These are phyloP conservation scores for Podiceps cristatus DNA, from an alignment of 2,113 vertebrate genomes.

Conservation along the genomic window DNA sequence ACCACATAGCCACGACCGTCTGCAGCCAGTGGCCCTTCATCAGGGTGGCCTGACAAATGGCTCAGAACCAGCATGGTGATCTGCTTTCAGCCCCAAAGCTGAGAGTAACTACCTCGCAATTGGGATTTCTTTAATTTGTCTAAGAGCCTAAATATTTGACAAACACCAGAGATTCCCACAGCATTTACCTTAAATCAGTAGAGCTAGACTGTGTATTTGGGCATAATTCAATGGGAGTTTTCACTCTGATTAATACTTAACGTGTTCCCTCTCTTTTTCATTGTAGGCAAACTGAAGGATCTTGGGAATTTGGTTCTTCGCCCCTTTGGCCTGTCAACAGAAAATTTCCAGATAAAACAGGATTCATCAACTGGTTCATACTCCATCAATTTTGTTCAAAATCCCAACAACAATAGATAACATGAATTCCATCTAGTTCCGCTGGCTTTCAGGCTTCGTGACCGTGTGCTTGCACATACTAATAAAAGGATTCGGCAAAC, in stretches of 20 bases:
- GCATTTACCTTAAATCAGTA: not conserved
- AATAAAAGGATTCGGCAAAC: conserved; percentile 38
- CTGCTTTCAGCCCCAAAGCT: not conserved
- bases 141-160: not conserved
- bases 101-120: not conserved
- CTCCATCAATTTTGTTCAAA: conserved; percentile 95
- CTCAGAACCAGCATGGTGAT: not conserved
- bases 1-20: not conserved
- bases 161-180: not conserved
- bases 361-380: conserved; percentile 90
- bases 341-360: conserved; percentile 96
- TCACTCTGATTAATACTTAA: not conserved
- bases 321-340: conserved; percentile 95
- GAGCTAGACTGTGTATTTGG: not conserved
- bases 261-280: not conserved
- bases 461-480: conserved; percentile 7
- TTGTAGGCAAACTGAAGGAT: conserved; percentile 94
- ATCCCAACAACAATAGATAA: conserved; percentile 86
- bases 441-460: conserved; percentile 39
- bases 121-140: not conserved
- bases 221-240: not conserved
- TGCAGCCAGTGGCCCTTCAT: not conserved
- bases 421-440: conserved; percentile 7
- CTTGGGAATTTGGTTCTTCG: conserved; percentile 94
- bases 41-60: not conserved